Percentiles rank a stretch among this genome's conserved stretches.
phyloP scores from a whole-genome alignment of 1,140 invertebrate species.

The Halictus rubicundus region DNA sequence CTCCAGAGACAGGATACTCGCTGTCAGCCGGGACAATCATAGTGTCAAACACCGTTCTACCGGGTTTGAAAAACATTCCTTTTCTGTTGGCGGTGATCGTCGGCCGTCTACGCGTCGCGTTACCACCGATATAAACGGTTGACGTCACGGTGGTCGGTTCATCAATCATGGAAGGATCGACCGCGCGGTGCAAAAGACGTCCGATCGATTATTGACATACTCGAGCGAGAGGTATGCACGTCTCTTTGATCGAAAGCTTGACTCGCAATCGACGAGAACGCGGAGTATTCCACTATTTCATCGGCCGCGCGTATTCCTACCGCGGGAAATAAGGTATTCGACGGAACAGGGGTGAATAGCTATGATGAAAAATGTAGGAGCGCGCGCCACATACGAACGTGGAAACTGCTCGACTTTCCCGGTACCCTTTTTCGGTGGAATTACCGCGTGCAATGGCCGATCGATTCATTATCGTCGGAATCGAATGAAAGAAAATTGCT shows the following conservation, averaged over 20 bases:
- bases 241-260: constrained; percentile 33
- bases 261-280: constrained; percentile 30
- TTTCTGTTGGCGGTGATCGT: neutral
- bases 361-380: neutral
- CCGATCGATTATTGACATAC: constrained; percentile 42
- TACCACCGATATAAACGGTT: constrained; percentile 4
- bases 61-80: neutral
- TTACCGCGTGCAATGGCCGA: no score
- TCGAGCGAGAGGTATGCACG: constrained; percentile 19
- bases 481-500: no score
- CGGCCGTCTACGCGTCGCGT: neutral
- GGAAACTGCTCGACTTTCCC: no score
- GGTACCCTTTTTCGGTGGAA: no score
- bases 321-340: constrained; percentile 18
- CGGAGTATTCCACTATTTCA: constrained; percentile 33
- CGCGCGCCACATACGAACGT: neutral
- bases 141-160: constrained; percentile 14
- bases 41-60: neutral
- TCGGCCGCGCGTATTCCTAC: constrained; percentile 22
- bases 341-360: neutral
- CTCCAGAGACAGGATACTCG: neutral
- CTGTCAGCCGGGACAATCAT: neutral
- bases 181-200: constrained; percentile 20
- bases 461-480: no score
- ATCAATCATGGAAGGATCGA: constrained; percentile 49